Base-by-base conservation (phyloP, 2,113 vertebrate species). In the Pelodiscus sinensis region DNA sequence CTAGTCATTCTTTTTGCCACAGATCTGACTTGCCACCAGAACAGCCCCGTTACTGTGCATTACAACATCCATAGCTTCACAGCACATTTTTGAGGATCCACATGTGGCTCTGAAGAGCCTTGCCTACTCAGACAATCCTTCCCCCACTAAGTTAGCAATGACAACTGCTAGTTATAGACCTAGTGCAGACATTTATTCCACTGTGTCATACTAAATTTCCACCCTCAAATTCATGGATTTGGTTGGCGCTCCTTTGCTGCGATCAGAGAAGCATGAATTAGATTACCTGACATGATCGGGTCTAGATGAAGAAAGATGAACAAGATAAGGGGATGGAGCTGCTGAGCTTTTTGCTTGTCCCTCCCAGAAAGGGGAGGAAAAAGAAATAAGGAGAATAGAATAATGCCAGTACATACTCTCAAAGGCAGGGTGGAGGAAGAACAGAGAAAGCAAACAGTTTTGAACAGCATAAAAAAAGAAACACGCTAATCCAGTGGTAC, bases 221-320 rank as follows among this genome's bases (percentile, higher is more conserved):
- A 38, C 21, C 21, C 44, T 21, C 15, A 18, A 62, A 52, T 79
- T 89, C n/a, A 73, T 2, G 84, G 31, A 52, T 18, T 56, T 2
- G 9, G 21, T 16, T 75, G 35, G 35, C 31, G 27, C 0, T 65
- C 15, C 52, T 54, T 44, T n/a, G 35, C 50, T 86, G 51, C 52
- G 65, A 84, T 68, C 24, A 85, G 51, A 50, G 65, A 25, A 19
- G 8, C 25, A 58, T 52, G 1, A 2, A 60, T 56, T 29, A 65
- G 62, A 8, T n/a, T 65, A n/a, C n/a, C 14, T 1, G 1, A 14
- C 5, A 5, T 19, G 52, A 11, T 1, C 2, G n/a, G 65, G 65
- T 68, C 65, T n/a, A n/a, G 16, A 68, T 68, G 65, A 68, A 68
- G 31, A 68, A 68, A n/a, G 29, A 29, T n/a, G 62, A 68, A 18